Evolutionary conservation across 2,113 vertebrate species (phyloP), one percentile per base, ranked within the genome.

Genomic region (Emydocephalus ijimae): DNA sequence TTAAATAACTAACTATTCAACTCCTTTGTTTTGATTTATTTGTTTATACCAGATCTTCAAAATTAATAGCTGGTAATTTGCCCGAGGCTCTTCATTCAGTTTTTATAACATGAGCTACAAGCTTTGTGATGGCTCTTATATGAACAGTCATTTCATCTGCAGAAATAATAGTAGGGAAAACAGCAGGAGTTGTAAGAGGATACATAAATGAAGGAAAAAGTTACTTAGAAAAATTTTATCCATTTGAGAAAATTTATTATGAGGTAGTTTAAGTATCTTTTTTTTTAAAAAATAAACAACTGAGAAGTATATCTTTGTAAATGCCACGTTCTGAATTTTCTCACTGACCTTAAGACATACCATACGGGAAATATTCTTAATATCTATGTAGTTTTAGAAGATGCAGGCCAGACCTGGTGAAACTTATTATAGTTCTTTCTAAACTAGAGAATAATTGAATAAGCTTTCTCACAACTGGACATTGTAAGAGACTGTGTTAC

Each of bases 1-100:
- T 95, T 97, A 97, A 96, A 98, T 97, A 97, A 97, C 97, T 97
- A 97, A 97, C 59, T 94, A 96, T 94, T 96, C 61, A 87, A 39
- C 50, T 26, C 29, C 90, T 93, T 94, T 96, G 94, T 92, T 92
- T 90, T 97, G 94, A 97, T 96, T 97, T 97, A 95, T 97, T 97
- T 94, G 96, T 96, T 89, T 45, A 81, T 81, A 1, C 93, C 90
- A 95, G 92, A 91, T 54, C 90, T 87, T 95, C 85, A 61, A 92
- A 92, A 96, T 96, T 94, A 94, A 92, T 92, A 91, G 86, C 89
- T 91, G 93, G 95, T 97, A 97, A 97, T 94, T 96, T 96, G 95
- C 96, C 94, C 91, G 34, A 56, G 89, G 96, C 57, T 90, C 93
- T 95, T 96, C 96, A 87, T 54, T 96, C 93, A 56, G 39, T 94